phyloP scores from a whole-genome alignment of 2,888 invertebrate species.

The Calliphora vomitoria region DNA sequence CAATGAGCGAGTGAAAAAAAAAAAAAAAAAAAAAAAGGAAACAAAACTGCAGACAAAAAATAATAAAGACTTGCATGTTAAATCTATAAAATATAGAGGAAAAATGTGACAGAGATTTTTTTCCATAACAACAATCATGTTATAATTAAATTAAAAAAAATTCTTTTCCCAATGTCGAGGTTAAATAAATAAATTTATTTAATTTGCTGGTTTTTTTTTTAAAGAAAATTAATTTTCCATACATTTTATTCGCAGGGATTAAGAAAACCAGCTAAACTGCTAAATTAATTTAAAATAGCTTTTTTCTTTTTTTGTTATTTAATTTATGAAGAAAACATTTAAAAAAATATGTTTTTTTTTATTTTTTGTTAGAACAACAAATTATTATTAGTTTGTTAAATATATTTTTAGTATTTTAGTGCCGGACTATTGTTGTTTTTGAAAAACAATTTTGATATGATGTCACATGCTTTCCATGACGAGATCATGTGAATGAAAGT shows the following conservation, averaged over 20 bases:
- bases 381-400: constrained; percentile 8
- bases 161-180: constrained; percentile 32
- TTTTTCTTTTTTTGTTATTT: constrained; percentile 3
- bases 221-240: background rate
- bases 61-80: constrained; percentile 63
- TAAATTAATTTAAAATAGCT: background rate
- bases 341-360: background rate
- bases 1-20: too few species aligned
- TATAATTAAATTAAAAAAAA: constrained; percentile 3
- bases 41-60: constrained; percentile 65
- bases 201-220: background rate
- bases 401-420: constrained; percentile 1
- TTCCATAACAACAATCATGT: background rate
- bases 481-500: constrained; percentile 17
- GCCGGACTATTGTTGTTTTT: background rate
- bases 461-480: constrained; percentile 49
- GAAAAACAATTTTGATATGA: constrained; percentile 23
- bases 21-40: too few species aligned
- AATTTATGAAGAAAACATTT: background rate
- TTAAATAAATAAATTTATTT: constrained; percentile 34
- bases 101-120: constrained; percentile 28
- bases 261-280: background rate
- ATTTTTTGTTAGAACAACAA: background rate
- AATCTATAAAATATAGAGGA: constrained; percentile 45
- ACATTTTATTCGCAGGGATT: background rate